Base-by-base conservation (phyloP, 2,797 vertebrate species). In the Chromobotia macracanthus region DNA sequence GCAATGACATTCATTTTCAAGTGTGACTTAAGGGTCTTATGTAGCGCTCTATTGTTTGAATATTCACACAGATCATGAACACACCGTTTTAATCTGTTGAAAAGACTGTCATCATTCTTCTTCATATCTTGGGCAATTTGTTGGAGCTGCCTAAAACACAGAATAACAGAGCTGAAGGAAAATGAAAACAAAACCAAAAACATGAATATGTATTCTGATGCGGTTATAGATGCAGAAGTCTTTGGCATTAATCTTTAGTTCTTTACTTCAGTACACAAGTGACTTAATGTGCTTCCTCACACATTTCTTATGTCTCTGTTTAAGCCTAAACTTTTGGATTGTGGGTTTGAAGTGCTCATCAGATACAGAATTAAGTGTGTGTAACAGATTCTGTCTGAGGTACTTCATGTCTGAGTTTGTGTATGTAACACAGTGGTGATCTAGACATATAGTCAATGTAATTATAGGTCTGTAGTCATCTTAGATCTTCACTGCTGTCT, bases 111-210 rank as follows among this genome's bases (percentile, higher is more conserved):
- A 61, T 99, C 97, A 70, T 96, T 98, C 91, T 96, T 98, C 93
- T 95, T 97, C 82, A 99, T 96, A 87, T 97, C 96, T 82, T 96
- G 95, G 53, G 98, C 95, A 23, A 99, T 95, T 90, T 97, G 98
- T 87, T 99, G 97, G 88, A 99, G 92, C 87, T 98, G 97, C 85
- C 97, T 99, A 84, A 82, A 71, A 25, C 25, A 25, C 3, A 11
- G 9, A 25, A 58, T 15, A 68, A 23, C 3, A 0, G 19, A 44
- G 41, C 11, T 44, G 41, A 44, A 44, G 48, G 3, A 15, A 50
- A 50, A 50, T 6, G 5, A 6, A 18, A 48, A 48, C 46, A 50
- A 38, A 51, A 51, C 5, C 5, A 51, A 51, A 31, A 31, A 31
- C 5, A 3, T 31, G 31, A 3, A 31, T 31, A 31, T 31, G 5